Base-by-base conservation (phyloP, 2,888 invertebrate genomes). In the Toxonevra muliebris region DNA sequence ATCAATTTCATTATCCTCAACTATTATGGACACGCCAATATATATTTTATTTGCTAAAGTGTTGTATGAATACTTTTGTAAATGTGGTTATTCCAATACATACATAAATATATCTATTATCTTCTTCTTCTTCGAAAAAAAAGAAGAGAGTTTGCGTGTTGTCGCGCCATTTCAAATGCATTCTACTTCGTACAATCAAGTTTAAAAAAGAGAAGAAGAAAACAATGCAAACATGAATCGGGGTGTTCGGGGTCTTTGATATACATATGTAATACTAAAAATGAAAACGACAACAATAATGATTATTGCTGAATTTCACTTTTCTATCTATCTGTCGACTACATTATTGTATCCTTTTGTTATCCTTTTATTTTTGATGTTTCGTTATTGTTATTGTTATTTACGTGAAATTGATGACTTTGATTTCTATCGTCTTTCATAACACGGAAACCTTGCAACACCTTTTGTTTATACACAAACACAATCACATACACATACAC, bases 1-100 rank as follows among this genome's bases (percentile, higher is more conserved):
- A 68, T 64, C 64, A 61, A 68, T 54, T 65, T 64, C 64, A 64
- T 63, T 63, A 68, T 62, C 5, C 30, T 30, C 30, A 30, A 30
- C 8, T 48, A 48, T 58, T 59, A 63, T 63, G 30, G 59, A 42
- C 68, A 62, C 59, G 66, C 55, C 61, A 54, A 41, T 52, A 42
- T 45, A 45, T 54, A 15, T 20, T 45, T 48, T 15, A 15, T 48
- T 48, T 48, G 13, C n/a, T 48, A 48, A 15, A n/a, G 50, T 13
- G n/a, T n/a, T 30, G 30, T 2, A 30, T 30, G 7, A 30, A 7
- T 30, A 30, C 7, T 4, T 30, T 4, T 30, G 30, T 30, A 30
- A 30, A 7, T n/a, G 15, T 48, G 50, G 8, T 2, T 48, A 48
- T 13, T 59, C n/a, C 15, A 42, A n/a, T 1, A 13, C 15, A n/a